These are phyloP conservation scores for Furnarius figulus DNA, from an alignment of 2,113 vertebrate genomes.

Conservation along the genomic window DNA sequence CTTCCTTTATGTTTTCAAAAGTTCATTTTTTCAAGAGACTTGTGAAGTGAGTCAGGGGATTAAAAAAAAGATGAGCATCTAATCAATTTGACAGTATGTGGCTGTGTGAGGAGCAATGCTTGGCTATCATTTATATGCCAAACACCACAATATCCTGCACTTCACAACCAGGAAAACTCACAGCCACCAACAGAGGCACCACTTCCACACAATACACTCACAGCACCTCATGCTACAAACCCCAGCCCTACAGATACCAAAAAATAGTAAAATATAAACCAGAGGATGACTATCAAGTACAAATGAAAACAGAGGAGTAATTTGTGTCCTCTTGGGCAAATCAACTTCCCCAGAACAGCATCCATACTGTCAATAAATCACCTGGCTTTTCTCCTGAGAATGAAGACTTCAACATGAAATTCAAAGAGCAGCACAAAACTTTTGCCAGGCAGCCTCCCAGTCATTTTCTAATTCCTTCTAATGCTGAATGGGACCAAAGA, in stretches of 20 bases:
- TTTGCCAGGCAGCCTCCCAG: background rate
- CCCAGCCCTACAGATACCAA: background rate
- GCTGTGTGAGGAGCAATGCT: background rate
- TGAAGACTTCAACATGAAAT: background rate
- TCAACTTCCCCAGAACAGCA: background rate
- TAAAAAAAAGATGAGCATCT: background rate
- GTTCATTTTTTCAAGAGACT: slow-evolving; percentile 15
- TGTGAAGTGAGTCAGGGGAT: background rate
- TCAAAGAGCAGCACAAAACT: background rate
- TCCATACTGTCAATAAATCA: background rate
- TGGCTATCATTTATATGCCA: background rate
- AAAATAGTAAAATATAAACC: background rate
- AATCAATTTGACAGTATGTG: background rate
- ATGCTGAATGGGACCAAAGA: background rate
- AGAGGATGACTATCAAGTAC: background rate
- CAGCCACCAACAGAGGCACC: background rate
- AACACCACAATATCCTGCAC: background rate
- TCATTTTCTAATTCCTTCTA: background rate
- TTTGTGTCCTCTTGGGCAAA: background rate
- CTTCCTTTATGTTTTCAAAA: background rate
- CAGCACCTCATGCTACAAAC: background rate
- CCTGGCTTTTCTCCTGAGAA: background rate
- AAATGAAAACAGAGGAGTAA: background rate
- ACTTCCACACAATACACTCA: background rate
- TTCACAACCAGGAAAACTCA: background rate